These are phyloP conservation scores for Drosophila melanosoma DNA, from an alignment of 2,888 invertebrate genomes.

Conservation along the genomic window DNA sequence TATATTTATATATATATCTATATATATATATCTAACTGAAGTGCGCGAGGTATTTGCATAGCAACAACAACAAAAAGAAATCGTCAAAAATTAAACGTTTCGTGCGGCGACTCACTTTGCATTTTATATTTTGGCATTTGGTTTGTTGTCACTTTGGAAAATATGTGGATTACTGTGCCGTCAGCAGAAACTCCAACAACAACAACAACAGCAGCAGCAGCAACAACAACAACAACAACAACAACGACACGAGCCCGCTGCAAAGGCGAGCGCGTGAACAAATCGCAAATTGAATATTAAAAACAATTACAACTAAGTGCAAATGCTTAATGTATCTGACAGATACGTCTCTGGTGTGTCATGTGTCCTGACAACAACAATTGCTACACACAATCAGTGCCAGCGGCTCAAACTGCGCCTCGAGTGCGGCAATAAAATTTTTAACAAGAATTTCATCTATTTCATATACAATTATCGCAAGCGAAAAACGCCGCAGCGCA, in stretches of 20 bases:
- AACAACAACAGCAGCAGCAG: slow-evolving; percentile 11
- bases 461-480: slow-evolving; percentile 83
- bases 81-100: slow-evolving; percentile 38
- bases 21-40: slow-evolving; percentile 24
- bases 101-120: slow-evolving; percentile 36
- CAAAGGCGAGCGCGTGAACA: slow-evolving; percentile 44
- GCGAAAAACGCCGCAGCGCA: slow-evolving; percentile 62
- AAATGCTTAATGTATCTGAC: slow-evolving; percentile 60
- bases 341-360: slow-evolving; percentile 67
- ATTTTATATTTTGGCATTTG: slow-evolving; percentile 46
- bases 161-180: slow-evolving; percentile 77
- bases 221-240: slow-evolving; percentile 4
- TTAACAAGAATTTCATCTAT: slow-evolving; percentile 81
- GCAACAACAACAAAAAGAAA: slow-evolving; percentile 35
- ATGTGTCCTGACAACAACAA: slow-evolving; percentile 60
- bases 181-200: slow-evolving; percentile 65
- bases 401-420: slow-evolving; percentile 63
- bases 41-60: slow-evolving; percentile 41
- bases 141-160: slow-evolving; percentile 53
- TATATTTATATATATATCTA: slow-evolving; percentile 14
- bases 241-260: slow-evolving; percentile 42
- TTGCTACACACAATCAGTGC: slow-evolving; percentile 29
- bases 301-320: slow-evolving; percentile 43
- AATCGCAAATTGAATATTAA: slow-evolving; percentile 48
- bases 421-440: slow-evolving; percentile 64